Evolutionary conservation across 2,888 invertebrate genomes (phyloP), one percentile per base, ranked within the genome.

Genomic region (Clepsis dumicolana): DNA sequence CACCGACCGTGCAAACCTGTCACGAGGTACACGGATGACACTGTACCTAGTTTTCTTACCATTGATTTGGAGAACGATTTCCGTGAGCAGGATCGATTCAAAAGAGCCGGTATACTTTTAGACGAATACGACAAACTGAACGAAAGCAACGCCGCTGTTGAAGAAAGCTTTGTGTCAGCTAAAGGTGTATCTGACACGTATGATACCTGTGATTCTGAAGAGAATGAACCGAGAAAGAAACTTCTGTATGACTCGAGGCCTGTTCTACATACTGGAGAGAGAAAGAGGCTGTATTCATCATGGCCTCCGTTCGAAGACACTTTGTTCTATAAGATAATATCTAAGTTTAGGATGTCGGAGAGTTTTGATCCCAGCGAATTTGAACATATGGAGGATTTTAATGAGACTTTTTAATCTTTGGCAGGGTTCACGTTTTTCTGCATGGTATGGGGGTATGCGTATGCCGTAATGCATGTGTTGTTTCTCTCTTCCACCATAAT

Each of bases 261-360:
- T 0, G 75, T 85, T 59, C 69, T 81, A 3, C 77, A 77, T 18
- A 77, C 71, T 10, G 74, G 71, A 48, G 50, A 65, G 0, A 48
- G 71, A 0, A 76, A 73, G 38, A 76, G 86, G 3, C 65, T 82
- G n/a, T 83, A 86, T 29, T 77, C 82, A 0, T 90, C 88, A 2
- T 94, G 94, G 94, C 94, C 94, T 0, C 92, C 93, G 0, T 90
- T 83, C 25, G 93, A 93, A 61, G 84, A 91, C 12, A 85, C 91
- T 0, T 18, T 93, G 14, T 91, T 91, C 71, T 94, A 91, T 64
- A 86, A 80, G 32, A 85, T 93, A 1, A 82, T 92, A 14, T 89
- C 92, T 0, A 86, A 91, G 65, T 94, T 93, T 71, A 83, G 91
- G 59, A 88, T 91, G 86, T 89, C 93, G 0, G 90, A 93, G 16